Base-by-base conservation (phyloP, 2,797 vertebrate genomes). In the Enteromius thamalakanensis region DNA sequence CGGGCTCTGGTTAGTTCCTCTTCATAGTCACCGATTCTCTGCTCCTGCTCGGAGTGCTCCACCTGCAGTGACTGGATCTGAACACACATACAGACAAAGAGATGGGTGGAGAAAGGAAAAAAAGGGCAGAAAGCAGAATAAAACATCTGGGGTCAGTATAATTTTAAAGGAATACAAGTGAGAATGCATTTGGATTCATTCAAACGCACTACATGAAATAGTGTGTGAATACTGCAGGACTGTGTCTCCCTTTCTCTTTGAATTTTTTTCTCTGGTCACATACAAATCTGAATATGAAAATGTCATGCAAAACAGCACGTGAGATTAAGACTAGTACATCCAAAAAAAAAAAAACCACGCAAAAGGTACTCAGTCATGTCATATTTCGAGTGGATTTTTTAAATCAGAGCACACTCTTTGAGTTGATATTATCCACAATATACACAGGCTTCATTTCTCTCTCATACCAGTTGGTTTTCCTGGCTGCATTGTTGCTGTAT, bases 11-110 rank as follows among this genome's bases (percentile, higher is more conserved):
- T 94, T 87, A 99, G 91, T 85, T 98, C 97, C 91, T 98, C 96
- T 86, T 99, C 97, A 14, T 95, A 99, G 0, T 94, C 94, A 37
- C 94, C 95, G 80, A 99, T 98, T 91, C 94, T 96, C 37, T 96
- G 95, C 87, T 99, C 98, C 90, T 99, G 98, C 85, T 94, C 97
- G 37, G 94, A 94, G 76, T 97, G 96, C 93, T 99, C 96, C 2
- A 91, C 92, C 90, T 98, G 97, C 89, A 99, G 91, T 3, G 96
- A 95, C 17, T 95, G 93, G 91, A 99, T 98, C 98, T 99, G 81
- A 58, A 88, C 75, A 42, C 8, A 58, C 42, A 80, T 3, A 14
- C 29, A 49, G 2, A 51, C 3, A 40, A 26, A 68, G 2, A 53
- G 1, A 51, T 11, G 42, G 9, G 12, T 21, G 3, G 23, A 6